These are phyloP conservation scores for Alloscopus bannaensis DNA, from an alignment of 2,888 invertebrate species.

Conservation along the genomic window DNA sequence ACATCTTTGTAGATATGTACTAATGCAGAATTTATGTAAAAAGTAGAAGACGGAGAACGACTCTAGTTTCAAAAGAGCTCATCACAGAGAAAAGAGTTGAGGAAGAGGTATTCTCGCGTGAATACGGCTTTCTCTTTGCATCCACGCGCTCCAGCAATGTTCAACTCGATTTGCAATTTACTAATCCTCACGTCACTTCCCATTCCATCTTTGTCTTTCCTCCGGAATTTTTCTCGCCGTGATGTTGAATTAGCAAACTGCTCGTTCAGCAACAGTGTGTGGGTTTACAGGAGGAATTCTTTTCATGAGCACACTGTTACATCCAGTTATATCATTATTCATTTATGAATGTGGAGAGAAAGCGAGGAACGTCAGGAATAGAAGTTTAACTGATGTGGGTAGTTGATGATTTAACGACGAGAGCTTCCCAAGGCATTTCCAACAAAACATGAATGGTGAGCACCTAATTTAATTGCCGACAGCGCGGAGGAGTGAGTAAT, in stretches of 20 bases:
- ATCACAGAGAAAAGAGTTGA: too few species aligned
- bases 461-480: neutral
- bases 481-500: slow-evolving; percentile 9
- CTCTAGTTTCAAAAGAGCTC: too few species aligned
- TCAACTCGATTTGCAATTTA: slow-evolving; percentile 55
- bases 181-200: slow-evolving; percentile 50
- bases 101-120: slow-evolving; percentile 13
- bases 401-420: too few species aligned
- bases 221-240: neutral
- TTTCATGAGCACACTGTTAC: too few species aligned
- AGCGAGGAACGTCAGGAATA: too few species aligned
- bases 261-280: slow-evolving; percentile 2
- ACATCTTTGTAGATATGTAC: too few species aligned
- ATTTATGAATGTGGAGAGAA: slow-evolving; percentile 6
- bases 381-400: too few species aligned
- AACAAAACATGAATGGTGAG: too few species aligned
- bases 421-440: too few species aligned
- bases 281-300: too few species aligned
- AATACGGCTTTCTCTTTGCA: neutral
- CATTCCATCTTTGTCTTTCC: slow-evolving; percentile 33
- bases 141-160: slow-evolving; percentile 21
- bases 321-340: slow-evolving; percentile 40
- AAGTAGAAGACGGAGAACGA: too few species aligned
- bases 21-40: too few species aligned
- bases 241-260: slow-evolving; percentile 29